Base-by-base conservation (phyloP, 2,113 vertebrate genomes). In the Odontesthes bonariensis region DNA sequence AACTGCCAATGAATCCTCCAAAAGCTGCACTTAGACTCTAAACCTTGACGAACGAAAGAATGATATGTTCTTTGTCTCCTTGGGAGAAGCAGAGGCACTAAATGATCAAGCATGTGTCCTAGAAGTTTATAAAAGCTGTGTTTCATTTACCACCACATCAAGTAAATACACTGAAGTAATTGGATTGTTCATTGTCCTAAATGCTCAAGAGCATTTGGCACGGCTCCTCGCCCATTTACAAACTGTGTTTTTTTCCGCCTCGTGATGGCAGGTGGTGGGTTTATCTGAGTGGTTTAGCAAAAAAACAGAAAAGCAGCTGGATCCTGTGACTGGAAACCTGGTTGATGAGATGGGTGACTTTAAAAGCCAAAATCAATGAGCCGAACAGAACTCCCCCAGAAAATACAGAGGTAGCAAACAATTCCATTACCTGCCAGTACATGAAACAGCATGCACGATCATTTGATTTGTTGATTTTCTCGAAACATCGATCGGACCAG, bases 231-330 rank as follows among this genome's bases (percentile, higher is more conserved):
- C 14, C 22, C 27, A 13, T 6, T 23, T 8, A 13, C 4, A 19
- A 49, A 19, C 16, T 19, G 10, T 16, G 20, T 61, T 12, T 16
- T 12, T 16, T 20, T 61, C 13, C 16, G 59, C 38, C 42, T 38
- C 12, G 1, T 42, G 59, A 44, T 61, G 59, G 40, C 59, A 61
- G 59, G 35, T 61, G 40, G 20, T 20, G n/a, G 59, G n/a, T 23
- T 44, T 23, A 20, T 13, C 35, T 27, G 47, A 53, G 33, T 11
- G 14, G 53, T 52, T 71, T 42, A 38, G 33, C 17, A 27, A 54
- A 42, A 40, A 38, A 14, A 38, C 6, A 38, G 35, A 10, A 38
- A 10, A 38, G 35, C 0, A 31, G 33, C 22, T 60, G 7, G 3
- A 9, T 59, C 32, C 42, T 32, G 23, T 49, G 17, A 19, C 42